A percentile compares a stretch with the other conserved stretches of the same genome.
phyloP scores from a whole-genome alignment of 2,113 vertebrate genomes.

The Lycocorax pyrrhopterus region DNA sequence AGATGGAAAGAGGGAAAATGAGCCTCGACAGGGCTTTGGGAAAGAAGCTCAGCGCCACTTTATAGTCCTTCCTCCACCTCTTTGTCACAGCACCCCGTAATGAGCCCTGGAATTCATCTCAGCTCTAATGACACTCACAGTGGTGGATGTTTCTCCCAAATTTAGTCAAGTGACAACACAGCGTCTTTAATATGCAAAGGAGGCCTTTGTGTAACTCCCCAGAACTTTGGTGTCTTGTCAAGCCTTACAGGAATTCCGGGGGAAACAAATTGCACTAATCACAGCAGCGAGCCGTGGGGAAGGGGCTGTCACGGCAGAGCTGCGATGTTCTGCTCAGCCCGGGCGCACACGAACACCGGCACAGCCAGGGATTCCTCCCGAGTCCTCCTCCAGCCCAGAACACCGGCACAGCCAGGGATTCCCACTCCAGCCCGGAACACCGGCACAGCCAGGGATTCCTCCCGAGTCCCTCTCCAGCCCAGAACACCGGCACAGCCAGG shows the following conservation, averaged over 20 bases:
- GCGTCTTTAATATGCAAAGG: conserved; percentile 61
- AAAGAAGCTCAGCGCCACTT: background rate
- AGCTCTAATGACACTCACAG: conserved; percentile 24
- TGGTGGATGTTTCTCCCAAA: conserved; percentile 40
- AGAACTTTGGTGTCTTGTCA: conserved; percentile 51
- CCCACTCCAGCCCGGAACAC: too few species aligned
- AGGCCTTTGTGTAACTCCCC: conserved; percentile 24
- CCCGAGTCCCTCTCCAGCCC: too few species aligned
- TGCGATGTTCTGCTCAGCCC: fast-evolving
- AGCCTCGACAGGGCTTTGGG: background rate
- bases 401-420: too few species aligned
- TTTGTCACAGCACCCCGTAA: conserved; percentile 31
- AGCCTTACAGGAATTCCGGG: background rate
- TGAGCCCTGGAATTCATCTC: conserved; percentile 34
- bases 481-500: too few species aligned
- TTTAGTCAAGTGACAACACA: conserved; percentile 34
- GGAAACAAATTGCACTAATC: conserved; percentile 29
- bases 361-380: fast-evolving
- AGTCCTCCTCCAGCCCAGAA: too few species aligned
- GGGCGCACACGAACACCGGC: background rate
- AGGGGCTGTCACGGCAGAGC: background rate
- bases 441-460: too few species aligned
- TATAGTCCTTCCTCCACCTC: background rate
- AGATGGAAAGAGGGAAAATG: conserved; percentile 24
- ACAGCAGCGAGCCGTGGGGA: background rate